Percentiles rank a stretch among this genome's conserved stretches.
Conservation (phyloP, 2,888 invertebrate species). For the Orthosia cruda region DNA sequence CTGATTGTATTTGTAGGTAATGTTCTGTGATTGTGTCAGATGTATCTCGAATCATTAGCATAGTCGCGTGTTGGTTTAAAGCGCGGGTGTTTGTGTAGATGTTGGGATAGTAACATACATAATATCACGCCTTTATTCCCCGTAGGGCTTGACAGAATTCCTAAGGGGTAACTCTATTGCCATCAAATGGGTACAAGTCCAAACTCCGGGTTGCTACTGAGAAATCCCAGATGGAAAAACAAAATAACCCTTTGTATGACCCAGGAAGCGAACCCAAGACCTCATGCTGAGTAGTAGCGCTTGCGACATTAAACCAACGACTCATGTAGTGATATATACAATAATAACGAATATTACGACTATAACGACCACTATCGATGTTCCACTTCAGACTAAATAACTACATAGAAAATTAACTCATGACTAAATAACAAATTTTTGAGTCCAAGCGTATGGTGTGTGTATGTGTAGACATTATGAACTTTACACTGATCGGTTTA, state of each 20-base stretch:
- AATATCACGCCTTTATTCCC: no score
- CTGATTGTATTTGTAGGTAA: constrained; percentile 11
- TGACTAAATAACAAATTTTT: constrained; percentile 1
- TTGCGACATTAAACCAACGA: no score
- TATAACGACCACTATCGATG: not conserved
- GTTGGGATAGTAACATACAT: no score
- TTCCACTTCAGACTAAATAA: constrained; percentile 5
- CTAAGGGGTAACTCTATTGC: no score
- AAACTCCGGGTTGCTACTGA: no score
- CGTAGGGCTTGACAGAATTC: no score
- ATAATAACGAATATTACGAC: constrained; percentile 6
- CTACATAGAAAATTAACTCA: no score
- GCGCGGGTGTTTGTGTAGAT: not conserved
- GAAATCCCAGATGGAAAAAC: no score
- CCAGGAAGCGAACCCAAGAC: no score
- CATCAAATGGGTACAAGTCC: no score
- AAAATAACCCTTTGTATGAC: no score
- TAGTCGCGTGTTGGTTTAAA: constrained; percentile 6
- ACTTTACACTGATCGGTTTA: not conserved
- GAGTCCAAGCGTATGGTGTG: not conserved
- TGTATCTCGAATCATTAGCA: constrained; percentile 9
- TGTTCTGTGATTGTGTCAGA: constrained; percentile 11
- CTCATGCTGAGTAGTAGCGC: no score
- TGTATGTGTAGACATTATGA: not conserved
- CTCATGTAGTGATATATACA: not conserved